Evolutionary conservation across 2,888 invertebrate genomes (phyloP).

Genomic region (Habrosyne pyritoides): DNA sequence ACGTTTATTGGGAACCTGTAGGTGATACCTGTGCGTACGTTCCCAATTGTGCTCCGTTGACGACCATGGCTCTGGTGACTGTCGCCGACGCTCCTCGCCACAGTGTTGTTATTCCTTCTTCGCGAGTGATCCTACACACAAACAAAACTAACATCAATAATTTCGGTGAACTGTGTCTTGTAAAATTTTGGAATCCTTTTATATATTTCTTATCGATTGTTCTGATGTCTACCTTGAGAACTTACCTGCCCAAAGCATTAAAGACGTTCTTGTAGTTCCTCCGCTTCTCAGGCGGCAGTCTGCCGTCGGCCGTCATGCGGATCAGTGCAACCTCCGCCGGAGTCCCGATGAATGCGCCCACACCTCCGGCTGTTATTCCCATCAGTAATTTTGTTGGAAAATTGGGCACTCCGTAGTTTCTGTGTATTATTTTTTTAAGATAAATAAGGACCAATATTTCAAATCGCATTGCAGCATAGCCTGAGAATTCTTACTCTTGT

Average conservation of each 20-base stretch:
- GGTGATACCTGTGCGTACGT: constrained; percentile 92
- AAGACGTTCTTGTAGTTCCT: constrained; percentile 95
- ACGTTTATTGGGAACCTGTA: no score
- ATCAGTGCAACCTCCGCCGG: constrained; percentile 97
- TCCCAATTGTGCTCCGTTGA: constrained; percentile 98
- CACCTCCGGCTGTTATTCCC: constrained; percentile 92
- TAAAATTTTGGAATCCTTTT: no score
- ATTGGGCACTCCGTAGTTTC: constrained; percentile 84
- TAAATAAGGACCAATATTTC: no score
- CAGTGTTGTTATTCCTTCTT: constrained; percentile 87
- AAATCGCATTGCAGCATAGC: no score
- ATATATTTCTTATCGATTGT: no score
- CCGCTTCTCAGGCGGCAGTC: constrained; percentile 91
- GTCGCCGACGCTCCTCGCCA: constrained; percentile 95
- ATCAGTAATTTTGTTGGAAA: constrained; percentile 90
- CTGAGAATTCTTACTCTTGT: no score
- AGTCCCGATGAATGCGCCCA: constrained; percentile 95
- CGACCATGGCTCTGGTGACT: constrained; percentile 96
- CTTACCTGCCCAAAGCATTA: constrained; percentile 87
- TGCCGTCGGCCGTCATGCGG: constrained; percentile 97
- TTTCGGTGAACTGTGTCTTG: no score
- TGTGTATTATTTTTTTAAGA: no score
- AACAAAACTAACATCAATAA: neutral
- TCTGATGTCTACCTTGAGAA: no score
- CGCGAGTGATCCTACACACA: constrained; percentile 20